These are phyloP conservation scores for Macrotrachela quadricornifera DNA, from an alignment of 1,140 invertebrate species.

Conservation along the genomic window DNA sequence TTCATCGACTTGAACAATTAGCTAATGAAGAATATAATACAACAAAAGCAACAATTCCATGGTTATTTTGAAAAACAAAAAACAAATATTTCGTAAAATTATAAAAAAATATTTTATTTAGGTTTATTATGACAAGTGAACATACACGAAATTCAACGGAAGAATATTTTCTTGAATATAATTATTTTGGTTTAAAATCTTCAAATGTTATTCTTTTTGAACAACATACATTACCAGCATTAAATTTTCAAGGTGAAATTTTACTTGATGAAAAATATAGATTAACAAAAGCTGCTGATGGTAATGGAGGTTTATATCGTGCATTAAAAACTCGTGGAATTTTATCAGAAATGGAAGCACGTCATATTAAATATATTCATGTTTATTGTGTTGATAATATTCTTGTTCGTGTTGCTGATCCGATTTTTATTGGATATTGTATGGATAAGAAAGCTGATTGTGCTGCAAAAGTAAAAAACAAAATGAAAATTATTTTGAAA, in stretches of 20 bases:
- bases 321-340: constrained; percentile 47
- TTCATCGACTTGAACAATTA: constrained; percentile 51
- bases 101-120: constrained; percentile 12
- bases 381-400: constrained; percentile 98
- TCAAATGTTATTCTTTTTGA: constrained; percentile 69
- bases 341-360: constrained; percentile 52
- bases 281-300: constrained; percentile 69
- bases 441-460: constrained; percentile 66
- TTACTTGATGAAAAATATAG: constrained; percentile 51
- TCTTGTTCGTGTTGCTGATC: constrained; percentile 89
- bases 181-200: constrained; percentile 64
- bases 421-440: constrained; percentile 84
- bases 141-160: constrained; percentile 63
- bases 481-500: too few species aligned
- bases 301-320: constrained; percentile 89
- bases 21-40: constrained; percentile 18
- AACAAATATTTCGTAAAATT: too few species aligned
- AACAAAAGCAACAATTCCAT: too few species aligned
- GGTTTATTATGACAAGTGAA: constrained; percentile 93
- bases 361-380: constrained; percentile 70
- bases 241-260: constrained; percentile 78
- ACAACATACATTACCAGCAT: constrained; percentile 76
- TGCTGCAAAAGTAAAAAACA: constrained; percentile 64
- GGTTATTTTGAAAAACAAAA: too few species aligned
- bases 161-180: constrained; percentile 54